phyloP scores from a whole-genome alignment of 1,140 invertebrate species.

The Danaus melanippus region DNA sequence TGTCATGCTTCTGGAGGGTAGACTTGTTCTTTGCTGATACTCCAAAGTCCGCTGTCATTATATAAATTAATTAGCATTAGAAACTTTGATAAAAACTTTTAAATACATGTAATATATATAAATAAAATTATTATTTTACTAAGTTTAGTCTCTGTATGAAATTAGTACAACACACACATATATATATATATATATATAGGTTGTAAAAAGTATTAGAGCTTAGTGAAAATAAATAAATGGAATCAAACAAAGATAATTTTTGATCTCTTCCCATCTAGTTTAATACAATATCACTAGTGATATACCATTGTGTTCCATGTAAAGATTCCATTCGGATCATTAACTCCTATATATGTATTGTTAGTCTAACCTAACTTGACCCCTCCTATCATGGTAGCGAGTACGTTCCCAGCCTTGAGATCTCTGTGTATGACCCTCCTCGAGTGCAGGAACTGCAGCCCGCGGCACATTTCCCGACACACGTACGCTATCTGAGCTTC shows the following conservation, averaged over 20 bases:
- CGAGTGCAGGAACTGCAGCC: slow-evolving; percentile 85
- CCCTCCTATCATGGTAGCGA: slow-evolving; percentile 94
- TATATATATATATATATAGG: too few species aligned
- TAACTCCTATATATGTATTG: background rate
- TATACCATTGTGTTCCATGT: too few species aligned
- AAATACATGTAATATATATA: too few species aligned
- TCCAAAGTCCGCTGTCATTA: slow-evolving; percentile 94
- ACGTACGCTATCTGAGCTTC: slow-evolving; percentile 97
- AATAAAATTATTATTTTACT: too few species aligned
- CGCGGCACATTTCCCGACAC: slow-evolving; percentile 87
- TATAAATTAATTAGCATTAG: background rate
- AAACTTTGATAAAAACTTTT: background rate
- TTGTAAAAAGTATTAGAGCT: too few species aligned
- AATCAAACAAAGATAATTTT: too few species aligned
- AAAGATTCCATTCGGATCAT: background rate
- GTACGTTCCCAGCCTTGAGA: slow-evolving; percentile 98
- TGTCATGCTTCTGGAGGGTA: slow-evolving; percentile 96
- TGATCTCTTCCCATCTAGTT: too few species aligned
- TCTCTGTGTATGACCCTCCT: slow-evolving; percentile 96
- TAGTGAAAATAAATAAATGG: too few species aligned
- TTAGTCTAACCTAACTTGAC: slow-evolving; percentile 92
- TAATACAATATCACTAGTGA: too few species aligned
- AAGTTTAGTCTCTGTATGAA: too few species aligned
- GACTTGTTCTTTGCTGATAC: slow-evolving; percentile 98
- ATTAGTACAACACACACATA: too few species aligned